Evolutionary conservation across 2,797 vertebrate species (phyloP).

Genomic region (Chaetophractus vellerosus): DNA sequence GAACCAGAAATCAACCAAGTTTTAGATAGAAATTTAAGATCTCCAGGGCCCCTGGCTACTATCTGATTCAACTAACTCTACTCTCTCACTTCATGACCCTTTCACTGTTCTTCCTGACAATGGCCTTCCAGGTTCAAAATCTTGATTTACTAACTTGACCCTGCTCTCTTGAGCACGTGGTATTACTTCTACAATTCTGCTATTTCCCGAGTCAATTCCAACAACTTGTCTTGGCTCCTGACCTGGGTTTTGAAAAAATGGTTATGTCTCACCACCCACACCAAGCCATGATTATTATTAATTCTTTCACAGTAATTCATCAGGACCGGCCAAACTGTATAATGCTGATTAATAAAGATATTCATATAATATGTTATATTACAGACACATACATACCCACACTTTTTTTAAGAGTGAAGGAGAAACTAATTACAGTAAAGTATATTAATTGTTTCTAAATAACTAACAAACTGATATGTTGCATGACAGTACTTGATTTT

Average conservation of each 20-base stretch:
- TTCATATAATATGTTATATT: not conserved
- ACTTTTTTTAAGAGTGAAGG: not conserved
- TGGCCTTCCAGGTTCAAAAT: not conserved
- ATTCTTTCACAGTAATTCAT: not conserved
- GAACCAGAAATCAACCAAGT: too few relatives aligned
- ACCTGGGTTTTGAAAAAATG: not conserved
- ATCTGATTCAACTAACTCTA: not conserved
- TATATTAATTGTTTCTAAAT: not conserved
- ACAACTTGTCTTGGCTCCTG: not conserved
- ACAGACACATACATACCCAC: not conserved
- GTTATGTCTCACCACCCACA: not conserved
- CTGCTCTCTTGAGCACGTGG: not conserved
- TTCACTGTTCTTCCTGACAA: not conserved
- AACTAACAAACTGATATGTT: not conserved
- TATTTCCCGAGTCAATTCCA: not conserved
- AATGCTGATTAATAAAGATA: not conserved
- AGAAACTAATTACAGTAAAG: not conserved
- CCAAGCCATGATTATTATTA: not conserved
- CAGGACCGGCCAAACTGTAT: not conserved
- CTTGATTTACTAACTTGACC: not conserved
- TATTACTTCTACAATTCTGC: not conserved
- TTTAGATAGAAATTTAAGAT: too few relatives aligned
- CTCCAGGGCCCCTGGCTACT: not conserved
- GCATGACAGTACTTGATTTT: not conserved
- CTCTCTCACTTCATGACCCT: not conserved